Evolutionary conservation across 1,140 invertebrate genomes (phyloP).

Genomic region (Eupeodes corollae): DNA sequence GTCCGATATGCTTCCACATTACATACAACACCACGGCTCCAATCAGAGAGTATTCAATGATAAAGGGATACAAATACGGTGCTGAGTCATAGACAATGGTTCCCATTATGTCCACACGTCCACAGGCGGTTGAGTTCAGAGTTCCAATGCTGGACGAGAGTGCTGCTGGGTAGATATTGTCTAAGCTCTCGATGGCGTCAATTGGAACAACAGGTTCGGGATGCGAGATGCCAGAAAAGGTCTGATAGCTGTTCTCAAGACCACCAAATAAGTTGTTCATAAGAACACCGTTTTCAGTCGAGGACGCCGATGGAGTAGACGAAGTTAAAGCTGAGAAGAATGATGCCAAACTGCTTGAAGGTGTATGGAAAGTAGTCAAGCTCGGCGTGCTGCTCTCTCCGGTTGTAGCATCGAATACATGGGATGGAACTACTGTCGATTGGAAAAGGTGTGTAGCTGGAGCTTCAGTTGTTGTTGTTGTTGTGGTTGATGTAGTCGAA

Average conservation of each 20-base stretch:
- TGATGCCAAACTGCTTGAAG: slow-evolving; percentile 13
- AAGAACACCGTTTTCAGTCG: slow-evolving; percentile 35
- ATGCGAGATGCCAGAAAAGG: slow-evolving; percentile 33
- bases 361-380: neutral
- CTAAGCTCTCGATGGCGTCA: slow-evolving; percentile 47
- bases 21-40: slow-evolving; percentile 94
- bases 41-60: slow-evolving; percentile 94
- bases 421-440: neutral
- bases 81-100: slow-evolving; percentile 82
- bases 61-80: slow-evolving; percentile 90
- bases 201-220: slow-evolving; percentile 37
- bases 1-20: slow-evolving; percentile 93
- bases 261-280: slow-evolving; percentile 36
- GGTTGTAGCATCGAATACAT: neutral
- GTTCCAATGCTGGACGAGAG: slow-evolving; percentile 45
- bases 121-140: slow-evolving; percentile 49
- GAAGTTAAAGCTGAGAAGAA: slow-evolving; percentile 36
- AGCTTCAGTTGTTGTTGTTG: slow-evolving; percentile 38
- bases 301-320: slow-evolving; percentile 31
- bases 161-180: slow-evolving; percentile 49
- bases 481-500: slow-evolving; percentile 36
- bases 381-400: slow-evolving; percentile 2
- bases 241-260: slow-evolving; percentile 35
- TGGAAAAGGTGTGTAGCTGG: slow-evolving; percentile 7
- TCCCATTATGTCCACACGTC: slow-evolving; percentile 81